These are phyloP conservation scores for Zaprionus taronus DNA, from an alignment of 1,140 invertebrate species.

Conservation along the genomic window DNA sequence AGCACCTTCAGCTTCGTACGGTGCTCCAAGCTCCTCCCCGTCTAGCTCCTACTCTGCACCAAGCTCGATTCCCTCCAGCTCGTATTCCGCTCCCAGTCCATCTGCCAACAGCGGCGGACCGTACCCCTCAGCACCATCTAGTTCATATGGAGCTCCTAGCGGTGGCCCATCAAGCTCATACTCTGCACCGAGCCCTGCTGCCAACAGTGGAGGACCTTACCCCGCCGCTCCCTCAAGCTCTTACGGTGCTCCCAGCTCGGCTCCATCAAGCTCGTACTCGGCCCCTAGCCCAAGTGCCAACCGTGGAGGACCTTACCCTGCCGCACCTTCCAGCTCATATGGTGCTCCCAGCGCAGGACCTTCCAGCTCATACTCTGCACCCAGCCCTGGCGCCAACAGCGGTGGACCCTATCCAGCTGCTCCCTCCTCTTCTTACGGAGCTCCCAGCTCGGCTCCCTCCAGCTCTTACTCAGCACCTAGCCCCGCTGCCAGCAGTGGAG, in stretches of 20 bases:
- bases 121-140: slow-evolving; percentile 48
- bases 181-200: slow-evolving; percentile 41
- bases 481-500: slow-evolving; percentile 39
- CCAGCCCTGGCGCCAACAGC: slow-evolving; percentile 26
- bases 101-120: slow-evolving; percentile 28
- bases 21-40: slow-evolving; percentile 35
- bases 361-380: slow-evolving; percentile 71
- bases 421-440: slow-evolving; percentile 18
- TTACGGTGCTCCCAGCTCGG: slow-evolving; percentile 31
- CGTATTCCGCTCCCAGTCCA: slow-evolving; percentile 51
- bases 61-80: slow-evolving; percentile 41
- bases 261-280: slow-evolving; percentile 40
- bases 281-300: slow-evolving; percentile 29
- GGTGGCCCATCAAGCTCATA: slow-evolving; percentile 46
- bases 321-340: slow-evolving; percentile 35
- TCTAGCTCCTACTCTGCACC: slow-evolving; percentile 43
- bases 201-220: slow-evolving; percentile 16
- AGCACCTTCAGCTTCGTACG: slow-evolving; percentile 32
- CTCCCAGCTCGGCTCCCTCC: slow-evolving; percentile 25
- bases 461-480: slow-evolving; percentile 59
- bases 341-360: slow-evolving; percentile 44
- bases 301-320: slow-evolving; percentile 38
- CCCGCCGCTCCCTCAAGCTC: slow-evolving; percentile 41
- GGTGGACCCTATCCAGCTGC: slow-evolving; percentile 49
- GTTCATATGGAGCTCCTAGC: slow-evolving; percentile 53